phyloP scores from a whole-genome alignment of 2,888 invertebrate genomes.

The Phaedon cochleariae region DNA sequence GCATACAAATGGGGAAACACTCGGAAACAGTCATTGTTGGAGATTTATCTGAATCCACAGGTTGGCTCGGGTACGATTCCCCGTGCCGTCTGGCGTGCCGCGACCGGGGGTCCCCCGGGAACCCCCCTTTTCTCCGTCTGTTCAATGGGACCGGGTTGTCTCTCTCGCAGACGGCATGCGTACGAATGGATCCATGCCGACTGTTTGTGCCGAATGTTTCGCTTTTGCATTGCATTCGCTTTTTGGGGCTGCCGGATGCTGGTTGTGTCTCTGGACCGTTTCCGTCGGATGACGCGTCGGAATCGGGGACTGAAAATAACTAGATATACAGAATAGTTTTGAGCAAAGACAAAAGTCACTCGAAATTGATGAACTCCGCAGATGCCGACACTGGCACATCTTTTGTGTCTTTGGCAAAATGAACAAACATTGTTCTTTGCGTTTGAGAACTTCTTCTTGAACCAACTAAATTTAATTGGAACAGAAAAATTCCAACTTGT shows the following conservation, averaged over 20 bases:
- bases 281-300: background rate
- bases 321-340: no score
- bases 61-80: constrained; percentile 52
- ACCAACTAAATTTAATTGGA: no score
- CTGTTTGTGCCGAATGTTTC: constrained; percentile 36
- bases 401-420: no score
- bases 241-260: constrained; percentile 13
- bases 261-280: constrained; percentile 6
- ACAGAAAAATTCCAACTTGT: no score
- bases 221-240: constrained; percentile 29
- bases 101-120: constrained; percentile 50
- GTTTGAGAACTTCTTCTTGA: no score
- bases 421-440: no score
- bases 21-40: constrained; percentile 52
- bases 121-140: constrained; percentile 58
- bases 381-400: no score
- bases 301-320: no score
- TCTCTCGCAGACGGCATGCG: constrained; percentile 46
- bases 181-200: constrained; percentile 38
- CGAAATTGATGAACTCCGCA: no score
- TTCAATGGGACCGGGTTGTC: constrained; percentile 58
- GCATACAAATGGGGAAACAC: constrained; percentile 46
- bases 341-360: no score
- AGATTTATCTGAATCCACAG: constrained; percentile 64
- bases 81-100: constrained; percentile 56